Conservation (phyloP, 2,797 vertebrate genomes). For the Nyctibius grandis region DNA sequence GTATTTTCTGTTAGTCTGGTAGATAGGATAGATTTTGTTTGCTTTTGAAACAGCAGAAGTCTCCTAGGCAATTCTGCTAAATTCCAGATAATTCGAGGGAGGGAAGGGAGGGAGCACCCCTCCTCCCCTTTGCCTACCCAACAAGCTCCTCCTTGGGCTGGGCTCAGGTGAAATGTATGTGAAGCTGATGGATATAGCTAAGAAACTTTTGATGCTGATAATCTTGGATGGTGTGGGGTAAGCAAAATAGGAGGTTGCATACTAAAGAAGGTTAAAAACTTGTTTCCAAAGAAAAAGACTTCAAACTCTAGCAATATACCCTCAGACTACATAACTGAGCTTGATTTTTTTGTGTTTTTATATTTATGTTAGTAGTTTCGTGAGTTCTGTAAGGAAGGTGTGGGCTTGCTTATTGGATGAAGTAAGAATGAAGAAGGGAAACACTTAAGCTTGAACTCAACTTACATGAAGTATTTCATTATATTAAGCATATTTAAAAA, state of each 20-base stretch:
- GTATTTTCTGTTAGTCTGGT: background rate
- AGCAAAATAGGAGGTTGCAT: background rate
- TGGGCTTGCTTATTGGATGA: background rate
- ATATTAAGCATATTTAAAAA: background rate
- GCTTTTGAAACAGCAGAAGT: background rate
- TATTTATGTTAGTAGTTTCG: background rate
- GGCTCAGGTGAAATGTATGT: background rate
- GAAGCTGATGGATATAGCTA: background rate
- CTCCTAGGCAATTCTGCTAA: background rate
- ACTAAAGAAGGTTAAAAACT: background rate
- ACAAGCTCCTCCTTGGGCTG: fast-evolving
- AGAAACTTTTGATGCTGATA: background rate
- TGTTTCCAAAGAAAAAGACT: background rate
- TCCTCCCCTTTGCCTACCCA: background rate
- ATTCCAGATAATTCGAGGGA: background rate
- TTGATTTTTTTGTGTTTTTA: background rate
- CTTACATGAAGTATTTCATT: background rate
- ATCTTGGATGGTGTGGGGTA: background rate
- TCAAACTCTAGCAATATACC: background rate
- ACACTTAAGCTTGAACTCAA: background rate
- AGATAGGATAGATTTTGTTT: background rate
- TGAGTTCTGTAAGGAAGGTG: background rate
- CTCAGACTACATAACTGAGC: background rate
- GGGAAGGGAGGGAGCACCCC: background rate
- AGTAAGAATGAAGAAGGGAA: background rate